phyloP scores from a whole-genome alignment of 1,140 invertebrate species.

The Lutraria rhynchaena region DNA sequence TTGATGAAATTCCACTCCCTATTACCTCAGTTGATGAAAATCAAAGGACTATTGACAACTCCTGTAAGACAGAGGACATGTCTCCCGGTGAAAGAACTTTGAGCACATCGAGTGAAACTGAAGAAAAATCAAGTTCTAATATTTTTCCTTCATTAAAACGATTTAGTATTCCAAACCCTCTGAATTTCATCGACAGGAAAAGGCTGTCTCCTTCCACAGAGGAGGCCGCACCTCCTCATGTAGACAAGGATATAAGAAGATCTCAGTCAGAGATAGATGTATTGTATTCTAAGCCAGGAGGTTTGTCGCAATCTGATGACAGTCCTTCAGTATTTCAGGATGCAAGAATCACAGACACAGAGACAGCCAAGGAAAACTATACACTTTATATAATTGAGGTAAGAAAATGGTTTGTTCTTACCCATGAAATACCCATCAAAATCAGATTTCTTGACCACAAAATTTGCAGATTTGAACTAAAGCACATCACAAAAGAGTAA shows the following conservation, averaged over 20 bases:
- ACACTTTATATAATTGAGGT: slow-evolving; percentile 50
- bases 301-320: neutral
- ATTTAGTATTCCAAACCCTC: slow-evolving; percentile 38
- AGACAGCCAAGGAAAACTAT: slow-evolving; percentile 42
- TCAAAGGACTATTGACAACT: neutral
- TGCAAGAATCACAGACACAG: slow-evolving; percentile 27
- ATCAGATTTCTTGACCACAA: too few species aligned
- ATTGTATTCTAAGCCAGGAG: neutral
- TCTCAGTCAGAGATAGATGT: slow-evolving; percentile 30
- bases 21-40: neutral
- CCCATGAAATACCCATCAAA: too few species aligned
- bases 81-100: neutral
- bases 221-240: neutral
- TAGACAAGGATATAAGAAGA: neutral
- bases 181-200: neutral
- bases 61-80: neutral
- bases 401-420: too few species aligned
- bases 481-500: too few species aligned
- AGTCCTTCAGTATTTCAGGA: slow-evolving; percentile 26
- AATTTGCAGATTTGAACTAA: too few species aligned
- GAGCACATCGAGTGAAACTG: neutral
- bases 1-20: neutral
- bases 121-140: slow-evolving; percentile 16
- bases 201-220: slow-evolving; percentile 5
- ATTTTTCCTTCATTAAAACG: slow-evolving; percentile 6